Evolutionary conservation across 2,797 vertebrate genomes (phyloP), one percentile per base, ranked within the genome.

Genomic region (Mormyrops boulengeri): DNA sequence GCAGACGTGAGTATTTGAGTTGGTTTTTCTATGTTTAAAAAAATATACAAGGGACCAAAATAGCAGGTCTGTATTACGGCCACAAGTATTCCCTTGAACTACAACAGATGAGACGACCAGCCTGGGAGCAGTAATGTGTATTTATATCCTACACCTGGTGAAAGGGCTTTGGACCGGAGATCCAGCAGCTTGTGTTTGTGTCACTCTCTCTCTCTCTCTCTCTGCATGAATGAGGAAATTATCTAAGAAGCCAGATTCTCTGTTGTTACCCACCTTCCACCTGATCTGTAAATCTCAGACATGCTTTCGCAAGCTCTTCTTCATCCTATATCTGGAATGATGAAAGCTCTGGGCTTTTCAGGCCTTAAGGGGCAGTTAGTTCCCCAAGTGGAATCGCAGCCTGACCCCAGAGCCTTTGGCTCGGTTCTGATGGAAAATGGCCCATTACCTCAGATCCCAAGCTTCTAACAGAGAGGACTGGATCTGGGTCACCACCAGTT

Each of bases 71-170:
- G 19, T 50, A 50, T 60, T 22, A 38, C 14, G 30, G 62, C 89
- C 49, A 73, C 30, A 17, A 73, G 53, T 26, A 11, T 11, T 88
- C 60, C 30, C 41, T 87, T 53, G 53, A 85, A 85, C 80, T 89
- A 57, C n/a, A 69, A 38, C 47, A 86, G 90, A 87, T 66, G 19
- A 89, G 26, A 44, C 89, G 77, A 88, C 88, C 60, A 60, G 88
- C 66, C 90, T 26, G 62, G 84, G 88, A 88, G 88, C 87, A 90
- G 84, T 82, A 88, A 88, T 60, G 69, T 89, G 85, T 91, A 91
- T 92, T 91, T 92, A 90, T 91, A 91, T 89, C 89, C 26, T 69
- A 55, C 91, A 91, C 87, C 91, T 92, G 90, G 89, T 89, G 89
- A 73, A 50, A 12, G 44, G 77, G 73, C 62, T 88, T 88, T 55